Evolutionary conservation across 2,113 vertebrate genomes (phyloP), one percentile per base, ranked within the genome.

Genomic region (Morone chrysops): DNA sequence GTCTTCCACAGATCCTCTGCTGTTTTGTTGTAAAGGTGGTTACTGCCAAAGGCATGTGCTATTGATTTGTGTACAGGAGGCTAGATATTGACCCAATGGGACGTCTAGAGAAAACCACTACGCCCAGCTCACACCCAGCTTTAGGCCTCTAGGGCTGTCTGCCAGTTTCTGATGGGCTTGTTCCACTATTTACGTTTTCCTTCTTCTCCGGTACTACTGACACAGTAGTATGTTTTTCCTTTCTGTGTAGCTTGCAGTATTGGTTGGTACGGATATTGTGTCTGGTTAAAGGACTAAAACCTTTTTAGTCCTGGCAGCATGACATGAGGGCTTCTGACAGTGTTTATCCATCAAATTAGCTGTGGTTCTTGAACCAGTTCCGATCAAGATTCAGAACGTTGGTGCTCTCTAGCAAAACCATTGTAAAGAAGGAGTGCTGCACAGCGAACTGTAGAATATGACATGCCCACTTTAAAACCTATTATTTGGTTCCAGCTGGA

Each of bases 11-110:
- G 36, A 53, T 18, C 36, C 7, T 45, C 36, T 40, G 8, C 66
- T 67, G 10, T 8, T 62, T 18, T 22, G 18, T 38, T 11, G 14
- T 47, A 14, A 73, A 62, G 69, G 38, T 3, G 51, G 40, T 86
- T 70, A 70, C 40, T 41, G 71, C 61, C 62, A 71, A 48, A 31
- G 67, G 45, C 61, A 25, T 71, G 54, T 54, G 47, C 67, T 67
- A 43, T 76, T 67, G 81, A 87, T 83, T 79, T 68, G 12, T 48
- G 43, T 18, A 47, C 38, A 75, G 22, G 51, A 75, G 60, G 20
- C 13, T 47, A 8, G 40, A 60, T 72, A 56, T 71, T 66, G 65
- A 75, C 20, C 20, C 51, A 25, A n/a, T 31, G 38, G 31, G 68
- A 65, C 3, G 17, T 61, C 65, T 38, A 14, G 8, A 68, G 25